These are phyloP conservation scores for Eulithis testata DNA, from an alignment of 2,888 invertebrate genomes.

Conservation along the genomic window DNA sequence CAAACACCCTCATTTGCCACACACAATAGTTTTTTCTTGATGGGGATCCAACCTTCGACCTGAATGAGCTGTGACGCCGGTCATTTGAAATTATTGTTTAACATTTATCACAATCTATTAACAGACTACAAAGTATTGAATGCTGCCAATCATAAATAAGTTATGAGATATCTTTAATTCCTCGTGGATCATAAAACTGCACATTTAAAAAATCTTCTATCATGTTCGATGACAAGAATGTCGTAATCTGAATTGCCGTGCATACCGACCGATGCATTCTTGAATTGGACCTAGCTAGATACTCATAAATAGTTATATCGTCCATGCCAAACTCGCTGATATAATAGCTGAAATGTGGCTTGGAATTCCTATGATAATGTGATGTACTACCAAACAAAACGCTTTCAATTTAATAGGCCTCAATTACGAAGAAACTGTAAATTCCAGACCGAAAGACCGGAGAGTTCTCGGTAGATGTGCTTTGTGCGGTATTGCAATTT, in stretches of 20 bases:
- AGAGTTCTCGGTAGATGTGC: too few relatives aligned
- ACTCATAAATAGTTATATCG: conserved; percentile 58
- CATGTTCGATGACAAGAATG: conserved; percentile 27
- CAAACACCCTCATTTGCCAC: too few relatives aligned
- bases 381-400: too few relatives aligned
- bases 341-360: conserved; percentile 17
- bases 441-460: too few relatives aligned
- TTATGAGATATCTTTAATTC: conserved; percentile 53
- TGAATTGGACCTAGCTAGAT: conserved; percentile 47
- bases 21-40: too few relatives aligned
- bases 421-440: too few relatives aligned
- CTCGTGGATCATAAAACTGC: conserved; percentile 41
- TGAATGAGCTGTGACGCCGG: too few relatives aligned
- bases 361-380: conserved; percentile 45
- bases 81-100: too few relatives aligned
- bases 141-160: conserved; percentile 49
- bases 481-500: too few relatives aligned
- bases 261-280: conserved; percentile 54
- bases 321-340: conserved; percentile 43
- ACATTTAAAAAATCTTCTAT: conserved; percentile 45
- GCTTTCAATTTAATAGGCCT: too few relatives aligned
- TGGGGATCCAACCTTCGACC: too few relatives aligned
- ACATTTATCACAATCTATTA: conserved; percentile 11
- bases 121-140: conserved; percentile 39
- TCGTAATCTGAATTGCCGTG: conserved; percentile 52